These are phyloP conservation scores for Dorcus parallelipipedus DNA, from an alignment of 2,888 invertebrate species.

Conservation along the genomic window DNA sequence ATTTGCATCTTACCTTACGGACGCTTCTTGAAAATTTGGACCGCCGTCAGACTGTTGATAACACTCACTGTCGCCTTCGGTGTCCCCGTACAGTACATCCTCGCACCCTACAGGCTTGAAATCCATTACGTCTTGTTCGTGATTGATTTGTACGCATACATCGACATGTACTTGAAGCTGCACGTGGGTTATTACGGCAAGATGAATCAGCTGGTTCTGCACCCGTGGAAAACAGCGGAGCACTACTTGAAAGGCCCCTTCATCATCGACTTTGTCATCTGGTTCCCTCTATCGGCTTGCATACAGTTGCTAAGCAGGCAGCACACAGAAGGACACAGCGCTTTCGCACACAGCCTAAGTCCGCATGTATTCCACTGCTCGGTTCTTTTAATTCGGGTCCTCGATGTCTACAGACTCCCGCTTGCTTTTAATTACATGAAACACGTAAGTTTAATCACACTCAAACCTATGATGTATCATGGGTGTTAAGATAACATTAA, in stretches of 20 bases:
- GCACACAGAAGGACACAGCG: conserved; percentile 46
- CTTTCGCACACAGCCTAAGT: conserved; percentile 31
- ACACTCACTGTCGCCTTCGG: conserved; percentile 16
- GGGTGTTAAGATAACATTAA: too few relatives aligned
- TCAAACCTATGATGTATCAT: too few relatives aligned
- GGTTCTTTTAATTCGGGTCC: conserved; percentile 44
- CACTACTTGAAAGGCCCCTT: conserved; percentile 53
- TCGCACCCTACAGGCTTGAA: conserved; percentile 14
- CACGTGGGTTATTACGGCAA: conserved; percentile 54
- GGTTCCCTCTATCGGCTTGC: conserved; percentile 52
- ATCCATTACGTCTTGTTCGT: conserved; percentile 35
- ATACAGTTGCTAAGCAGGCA: conserved; percentile 45
- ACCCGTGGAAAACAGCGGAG: conserved; percentile 54
- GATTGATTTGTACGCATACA: conserved; percentile 50
- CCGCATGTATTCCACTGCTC: conserved; percentile 48
- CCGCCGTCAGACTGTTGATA: conserved; percentile 19
- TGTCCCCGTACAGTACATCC: conserved; percentile 23
- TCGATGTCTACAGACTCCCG: conserved; percentile 52
- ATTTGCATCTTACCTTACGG: conserved; percentile 35
- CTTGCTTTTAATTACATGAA: conserved; percentile 48
- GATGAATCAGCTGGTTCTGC: conserved; percentile 53
- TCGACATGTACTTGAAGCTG: conserved; percentile 53
- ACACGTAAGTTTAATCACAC: conserved; percentile 39
- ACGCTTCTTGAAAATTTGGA: conserved; percentile 32
- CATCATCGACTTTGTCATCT: conserved; percentile 49